Evolutionary conservation across 2,113 vertebrate species (phyloP).

Genomic region (Corapipo altera): DNA sequence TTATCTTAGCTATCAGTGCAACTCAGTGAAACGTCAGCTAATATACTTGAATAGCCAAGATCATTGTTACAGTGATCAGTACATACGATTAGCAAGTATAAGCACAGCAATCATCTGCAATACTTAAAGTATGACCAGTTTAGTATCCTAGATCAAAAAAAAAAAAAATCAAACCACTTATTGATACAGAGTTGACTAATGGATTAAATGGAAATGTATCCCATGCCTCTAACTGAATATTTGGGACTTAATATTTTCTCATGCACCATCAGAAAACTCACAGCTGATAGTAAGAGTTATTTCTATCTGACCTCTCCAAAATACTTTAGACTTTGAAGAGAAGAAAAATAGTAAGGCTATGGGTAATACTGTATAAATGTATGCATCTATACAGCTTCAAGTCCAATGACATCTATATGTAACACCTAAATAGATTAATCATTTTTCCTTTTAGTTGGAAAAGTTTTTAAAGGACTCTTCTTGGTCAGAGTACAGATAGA

Average conservation of each 20-base stretch:
- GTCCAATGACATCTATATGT: background rate
- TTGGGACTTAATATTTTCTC: background rate
- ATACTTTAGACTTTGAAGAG: background rate
- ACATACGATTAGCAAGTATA: background rate
- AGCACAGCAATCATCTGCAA: background rate
- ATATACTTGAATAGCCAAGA: background rate
- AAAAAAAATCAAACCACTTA: background rate
- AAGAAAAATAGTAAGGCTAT: background rate
- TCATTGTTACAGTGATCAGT: background rate
- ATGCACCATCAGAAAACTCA: background rate
- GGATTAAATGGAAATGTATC: constrained; percentile 59
- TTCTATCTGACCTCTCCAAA: background rate
- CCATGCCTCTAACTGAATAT: constrained; percentile 52
- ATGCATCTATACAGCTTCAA: background rate
- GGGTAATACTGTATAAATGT: background rate
- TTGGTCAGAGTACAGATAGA: constrained; percentile 11
- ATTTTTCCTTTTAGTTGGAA: background rate
- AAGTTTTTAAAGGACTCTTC: background rate
- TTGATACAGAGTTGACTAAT: constrained; percentile 47
- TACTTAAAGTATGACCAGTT: background rate
- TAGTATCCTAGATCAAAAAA: constrained; percentile 28
- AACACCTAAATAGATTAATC: background rate
- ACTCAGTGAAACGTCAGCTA: constrained; percentile 47
- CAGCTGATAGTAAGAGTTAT: background rate
- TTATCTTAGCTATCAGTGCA: constrained; percentile 44